A percentile compares a stretch with the other conserved stretches of the same genome.
phyloP scores from a whole-genome alignment of 2,113 vertebrate species.

The Catharus bicknelli region DNA sequence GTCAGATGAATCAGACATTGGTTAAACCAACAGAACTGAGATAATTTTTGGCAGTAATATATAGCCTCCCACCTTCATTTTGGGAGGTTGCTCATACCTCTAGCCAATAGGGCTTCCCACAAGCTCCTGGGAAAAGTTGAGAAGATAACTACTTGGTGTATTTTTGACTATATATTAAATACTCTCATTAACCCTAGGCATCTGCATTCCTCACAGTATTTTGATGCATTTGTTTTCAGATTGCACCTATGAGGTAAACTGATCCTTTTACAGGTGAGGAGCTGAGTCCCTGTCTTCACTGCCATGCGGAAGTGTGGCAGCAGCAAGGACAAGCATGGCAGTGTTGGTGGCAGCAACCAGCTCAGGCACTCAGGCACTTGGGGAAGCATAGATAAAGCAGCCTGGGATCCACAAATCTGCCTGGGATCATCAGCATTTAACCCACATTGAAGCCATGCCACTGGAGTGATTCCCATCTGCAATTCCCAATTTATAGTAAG shows the following conservation, averaged over 20 bases:
- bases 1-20: constrained; percentile 24
- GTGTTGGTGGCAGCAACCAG: neutral
- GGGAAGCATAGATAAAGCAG: neutral
- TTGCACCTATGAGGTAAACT: neutral
- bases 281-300: neutral
- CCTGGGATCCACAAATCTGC: neutral
- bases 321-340: neutral
- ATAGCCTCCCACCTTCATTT: constrained; percentile 1
- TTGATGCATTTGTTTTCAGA: neutral
- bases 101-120: neutral
- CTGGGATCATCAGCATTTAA: neutral
- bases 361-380: fast-evolving
- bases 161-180: neutral
- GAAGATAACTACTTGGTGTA: neutral
- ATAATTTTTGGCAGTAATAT: constrained; percentile 34
- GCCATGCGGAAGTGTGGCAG: neutral
- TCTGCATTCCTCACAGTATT: neutral
- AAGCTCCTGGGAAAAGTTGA: neutral
- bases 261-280: neutral
- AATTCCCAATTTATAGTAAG: neutral
- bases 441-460: neutral
- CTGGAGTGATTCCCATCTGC: neutral
- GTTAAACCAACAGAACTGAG: constrained; percentile 21
- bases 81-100: neutral
- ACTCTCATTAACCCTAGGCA: neutral